Evolutionary conservation across 2,113 vertebrate species (phyloP).

Genomic region (Thermophis baileyi): DNA sequence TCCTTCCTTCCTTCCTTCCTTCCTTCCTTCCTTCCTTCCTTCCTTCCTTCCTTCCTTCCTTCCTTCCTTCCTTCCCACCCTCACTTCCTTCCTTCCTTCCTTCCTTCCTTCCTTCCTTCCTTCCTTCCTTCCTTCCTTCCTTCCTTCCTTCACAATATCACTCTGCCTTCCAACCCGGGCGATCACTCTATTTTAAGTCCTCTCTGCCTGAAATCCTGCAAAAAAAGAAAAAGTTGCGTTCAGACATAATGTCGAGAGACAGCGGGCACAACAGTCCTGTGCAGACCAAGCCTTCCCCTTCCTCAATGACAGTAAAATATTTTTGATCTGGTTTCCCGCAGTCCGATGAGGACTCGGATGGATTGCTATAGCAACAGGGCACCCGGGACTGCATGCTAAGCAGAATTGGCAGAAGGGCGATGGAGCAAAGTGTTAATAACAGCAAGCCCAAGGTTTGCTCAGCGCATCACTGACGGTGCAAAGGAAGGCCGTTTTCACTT

Average conservation of each 20-base stretch:
- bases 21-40: too few relatives aligned
- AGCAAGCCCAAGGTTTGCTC: slow-evolving; percentile 8
- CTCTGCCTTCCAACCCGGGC: neutral
- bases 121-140: neutral
- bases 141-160: neutral
- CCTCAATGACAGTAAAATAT: slow-evolving; percentile 37
- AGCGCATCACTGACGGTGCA: slow-evolving; percentile 13
- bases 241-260: neutral
- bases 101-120: neutral
- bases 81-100: too few relatives aligned
- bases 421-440: slow-evolving; percentile 46
- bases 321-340: slow-evolving; percentile 61
- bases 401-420: slow-evolving; percentile 32
- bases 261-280: fast-evolving
- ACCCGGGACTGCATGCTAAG: slow-evolving; percentile 71
- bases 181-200: neutral
- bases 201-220: slow-evolving; percentile 11
- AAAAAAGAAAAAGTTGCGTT: neutral
- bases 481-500: neutral
- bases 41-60: too few relatives aligned
- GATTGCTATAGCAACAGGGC: slow-evolving; percentile 71
- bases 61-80: neutral
- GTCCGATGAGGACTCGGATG: slow-evolving; percentile 52
- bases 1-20: too few relatives aligned
- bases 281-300: too few relatives aligned